Percentiles rank a stretch among this genome's conserved stretches.
Evolutionary conservation across 2,113 vertebrate species (phyloP).

Genomic region (Gopherus evgoodei): DNA sequence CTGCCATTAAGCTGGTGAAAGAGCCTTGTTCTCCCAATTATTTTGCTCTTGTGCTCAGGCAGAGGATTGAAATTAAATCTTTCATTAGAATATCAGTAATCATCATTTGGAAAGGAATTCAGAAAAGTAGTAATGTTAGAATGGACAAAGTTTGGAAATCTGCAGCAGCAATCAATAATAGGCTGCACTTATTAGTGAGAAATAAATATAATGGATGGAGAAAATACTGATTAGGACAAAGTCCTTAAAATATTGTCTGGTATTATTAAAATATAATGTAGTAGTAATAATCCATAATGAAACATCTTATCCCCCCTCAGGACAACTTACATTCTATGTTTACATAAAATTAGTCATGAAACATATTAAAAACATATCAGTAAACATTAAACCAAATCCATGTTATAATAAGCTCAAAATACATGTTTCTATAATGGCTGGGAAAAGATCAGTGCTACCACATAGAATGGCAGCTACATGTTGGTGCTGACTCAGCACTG

Average conservation of each 20-base stretch:
- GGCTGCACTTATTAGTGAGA: neutral
- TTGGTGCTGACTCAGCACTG: neutral
- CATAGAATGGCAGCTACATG: rapidly evolving
- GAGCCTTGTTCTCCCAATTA: neutral
- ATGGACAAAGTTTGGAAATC: neutral
- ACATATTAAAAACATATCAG: neutral
- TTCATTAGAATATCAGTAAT: neutral
- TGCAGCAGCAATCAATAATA: neutral
- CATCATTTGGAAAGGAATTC: neutral
- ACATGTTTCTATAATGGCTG: neutral
- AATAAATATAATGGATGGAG: neutral
- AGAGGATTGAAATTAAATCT: neutral
- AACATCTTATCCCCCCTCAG: neutral
- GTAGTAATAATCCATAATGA: neutral
- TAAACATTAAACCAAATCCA: neutral
- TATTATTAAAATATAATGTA: neutral
- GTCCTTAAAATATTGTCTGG: neutral
- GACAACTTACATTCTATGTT: neutral
- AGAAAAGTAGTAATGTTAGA: neutral
- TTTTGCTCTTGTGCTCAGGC: neutral
- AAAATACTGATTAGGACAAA: neutral
- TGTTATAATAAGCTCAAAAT: neutral
- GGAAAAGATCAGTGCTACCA: neutral
- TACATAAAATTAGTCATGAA: neutral
- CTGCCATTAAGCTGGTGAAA: neutral